Base-by-base conservation (phyloP, 1,140 invertebrate genomes). In the Papilio helenus region DNA sequence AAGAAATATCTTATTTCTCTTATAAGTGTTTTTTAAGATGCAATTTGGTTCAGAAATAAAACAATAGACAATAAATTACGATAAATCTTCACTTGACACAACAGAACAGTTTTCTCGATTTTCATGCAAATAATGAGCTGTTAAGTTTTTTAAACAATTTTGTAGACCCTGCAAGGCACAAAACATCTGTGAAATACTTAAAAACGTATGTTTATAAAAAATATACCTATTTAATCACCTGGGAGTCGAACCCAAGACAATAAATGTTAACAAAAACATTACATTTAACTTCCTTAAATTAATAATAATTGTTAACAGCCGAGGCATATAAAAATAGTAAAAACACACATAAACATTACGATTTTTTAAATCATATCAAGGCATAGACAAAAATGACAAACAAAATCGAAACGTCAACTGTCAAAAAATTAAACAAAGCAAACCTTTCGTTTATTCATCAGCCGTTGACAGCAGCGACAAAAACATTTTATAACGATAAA, bases 301-400 rank as follows among this genome's bases (percentile, higher is more conserved):
- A n/a, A n/a, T 46, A n/a, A n/a, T 7, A 55, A 55, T n/a, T 55
- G 3, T n/a, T 55, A 55, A 55, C 34, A 16, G 46, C 5, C n/a
- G 3, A 61, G 58, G 58, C 20, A 10, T 58, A 58, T 61, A 26
- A 23, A 20, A 29, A 16, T 68, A 68, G 26, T 29, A 68, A 68
- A 68, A 61, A 61, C 9, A 61, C 58, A 68, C 1, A 7, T 16
- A 65, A 65, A 68, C 26, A 34, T 68, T 7, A 68, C 9, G 16
- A 68, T 68, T 68, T 68, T 29, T 68, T 68, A 61, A 61, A 29
- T 26, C 9, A 61, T 14, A 61, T 26, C 58, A 58, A 61, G 14
- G 58, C 58, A 29, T 34, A 29, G 61, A 68, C 61, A 29, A 68
- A 34, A 68, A 65, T 29, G 34, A 39, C 7, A 39, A 16, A 65